These are phyloP conservation scores for Dascillus cervinus DNA, from an alignment of 2,888 invertebrate genomes.

Conservation along the genomic window DNA sequence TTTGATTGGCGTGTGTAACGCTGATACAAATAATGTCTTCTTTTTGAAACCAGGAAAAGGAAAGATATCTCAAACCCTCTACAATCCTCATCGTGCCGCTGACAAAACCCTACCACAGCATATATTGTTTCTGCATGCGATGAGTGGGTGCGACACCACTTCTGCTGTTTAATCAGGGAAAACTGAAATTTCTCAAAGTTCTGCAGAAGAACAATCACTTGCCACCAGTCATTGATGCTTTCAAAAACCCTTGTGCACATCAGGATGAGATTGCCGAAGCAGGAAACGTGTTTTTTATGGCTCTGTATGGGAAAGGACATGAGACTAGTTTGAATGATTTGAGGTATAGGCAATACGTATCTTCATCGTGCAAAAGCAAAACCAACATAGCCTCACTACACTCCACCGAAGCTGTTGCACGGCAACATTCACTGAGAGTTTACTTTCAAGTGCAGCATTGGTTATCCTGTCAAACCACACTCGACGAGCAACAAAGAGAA, in stretches of 20 bases:
- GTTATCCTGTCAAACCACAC: constrained; percentile 1
- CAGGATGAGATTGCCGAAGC: not conserved
- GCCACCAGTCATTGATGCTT: not conserved
- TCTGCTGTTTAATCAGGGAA: constrained; percentile 1
- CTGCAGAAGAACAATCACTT: constrained; percentile 1
- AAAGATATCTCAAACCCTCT: not conserved
- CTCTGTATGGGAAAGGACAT: not conserved
- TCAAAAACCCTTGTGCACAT: not conserved
- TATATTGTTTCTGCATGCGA: constrained; percentile 4
- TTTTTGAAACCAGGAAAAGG: constrained; percentile 2
- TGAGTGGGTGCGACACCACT: constrained; percentile 1
- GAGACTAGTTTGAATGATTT: not conserved
- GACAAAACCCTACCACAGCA: constrained; percentile 1
- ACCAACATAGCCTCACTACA: not conserved
- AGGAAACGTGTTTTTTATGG: not conserved
- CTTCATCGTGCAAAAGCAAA: not conserved
- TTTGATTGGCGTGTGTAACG: no score
- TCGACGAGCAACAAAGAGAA: not conserved
- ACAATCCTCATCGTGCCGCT: constrained; percentile 1
- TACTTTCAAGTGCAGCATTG: no score
- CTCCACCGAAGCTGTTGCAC: not conserved
- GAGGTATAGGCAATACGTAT: not conserved
- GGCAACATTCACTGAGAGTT: constrained; percentile 1
- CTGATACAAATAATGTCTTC: constrained; percentile 5
- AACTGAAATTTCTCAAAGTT: not conserved